Percentiles rank a stretch among this genome's conserved stretches.
Conservation (phyloP, 1,140 invertebrate genomes). For the Diprion similis region DNA sequence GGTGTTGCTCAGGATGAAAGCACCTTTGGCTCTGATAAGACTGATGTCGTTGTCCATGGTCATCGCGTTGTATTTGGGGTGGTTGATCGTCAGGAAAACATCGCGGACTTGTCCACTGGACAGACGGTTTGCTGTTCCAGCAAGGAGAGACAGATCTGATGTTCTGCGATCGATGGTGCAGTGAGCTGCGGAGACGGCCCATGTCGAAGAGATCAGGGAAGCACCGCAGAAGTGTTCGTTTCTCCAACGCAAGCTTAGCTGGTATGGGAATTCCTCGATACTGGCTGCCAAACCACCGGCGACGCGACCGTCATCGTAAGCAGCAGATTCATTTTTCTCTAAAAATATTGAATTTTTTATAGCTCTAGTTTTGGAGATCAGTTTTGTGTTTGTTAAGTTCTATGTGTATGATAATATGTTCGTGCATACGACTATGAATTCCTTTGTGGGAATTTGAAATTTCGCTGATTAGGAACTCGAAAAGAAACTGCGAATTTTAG, state of each 20-base stretch:
- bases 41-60: constrained; percentile 68
- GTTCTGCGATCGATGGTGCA: constrained; percentile 62
- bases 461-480: no score
- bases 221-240: constrained; percentile 69
- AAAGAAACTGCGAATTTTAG: no score
- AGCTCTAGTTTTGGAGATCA: no score
- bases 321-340: no score
- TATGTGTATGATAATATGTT: no score
- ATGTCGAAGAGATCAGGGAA: constrained; percentile 64
- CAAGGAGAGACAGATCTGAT: constrained; percentile 42
- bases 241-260: constrained; percentile 62
- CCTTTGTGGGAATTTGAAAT: no score
- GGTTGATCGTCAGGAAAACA: constrained; percentile 53
- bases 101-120: constrained; percentile 45
- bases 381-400: no score
- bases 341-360: no score
- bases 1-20: constrained; percentile 30
- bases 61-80: constrained; percentile 54
- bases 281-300: constrained; percentile 67
- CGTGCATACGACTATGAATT: no score
- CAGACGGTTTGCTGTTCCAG: constrained; percentile 52
- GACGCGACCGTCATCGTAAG: constrained; percentile 56
- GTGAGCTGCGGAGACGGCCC: constrained; percentile 71
- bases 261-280: constrained; percentile 68
- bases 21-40: constrained; percentile 52